These are phyloP conservation scores for Clanis bilineata DNA, from an alignment of 2,888 invertebrate genomes.

Conservation along the genomic window DNA sequence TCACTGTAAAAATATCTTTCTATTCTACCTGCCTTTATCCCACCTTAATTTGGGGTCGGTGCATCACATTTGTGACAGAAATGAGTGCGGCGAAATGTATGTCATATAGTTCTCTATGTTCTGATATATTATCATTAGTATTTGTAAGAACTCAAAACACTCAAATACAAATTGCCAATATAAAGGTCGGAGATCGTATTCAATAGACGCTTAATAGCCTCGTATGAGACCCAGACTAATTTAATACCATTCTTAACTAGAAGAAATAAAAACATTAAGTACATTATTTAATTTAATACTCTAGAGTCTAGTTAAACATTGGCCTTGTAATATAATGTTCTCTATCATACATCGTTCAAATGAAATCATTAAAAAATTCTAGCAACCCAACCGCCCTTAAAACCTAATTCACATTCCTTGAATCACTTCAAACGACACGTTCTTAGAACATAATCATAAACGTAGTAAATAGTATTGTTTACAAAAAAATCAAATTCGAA, in stretches of 20 bases:
- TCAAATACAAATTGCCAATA: no score
- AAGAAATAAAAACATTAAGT: background rate
- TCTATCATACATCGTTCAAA: background rate
- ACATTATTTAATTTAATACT: background rate
- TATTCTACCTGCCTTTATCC: no score
- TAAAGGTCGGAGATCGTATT: background rate
- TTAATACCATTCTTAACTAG: background rate
- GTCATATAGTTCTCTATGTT: no score
- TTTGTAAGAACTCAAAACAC: no score
- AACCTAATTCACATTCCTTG: conserved; percentile 6
- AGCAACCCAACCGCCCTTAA: conserved; percentile 3
- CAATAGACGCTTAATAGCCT: background rate
- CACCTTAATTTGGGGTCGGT: no score
- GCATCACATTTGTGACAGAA: no score
- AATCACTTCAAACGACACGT: conserved; percentile 7
- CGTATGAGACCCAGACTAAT: background rate
- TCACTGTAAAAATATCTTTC: no score
- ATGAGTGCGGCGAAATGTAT: no score
- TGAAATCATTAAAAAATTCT: background rate
- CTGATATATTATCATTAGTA: no score
- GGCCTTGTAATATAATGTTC: background rate
- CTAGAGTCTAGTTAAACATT: background rate
- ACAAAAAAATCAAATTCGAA: conserved; percentile 41
- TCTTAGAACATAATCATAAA: background rate
- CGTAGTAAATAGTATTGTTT: background rate